Percentiles rank a stretch among this genome's conserved stretches.
Evolutionary conservation across 2,113 vertebrate genomes (phyloP).

Genomic region (Tragelaphus buxtoni): DNA sequence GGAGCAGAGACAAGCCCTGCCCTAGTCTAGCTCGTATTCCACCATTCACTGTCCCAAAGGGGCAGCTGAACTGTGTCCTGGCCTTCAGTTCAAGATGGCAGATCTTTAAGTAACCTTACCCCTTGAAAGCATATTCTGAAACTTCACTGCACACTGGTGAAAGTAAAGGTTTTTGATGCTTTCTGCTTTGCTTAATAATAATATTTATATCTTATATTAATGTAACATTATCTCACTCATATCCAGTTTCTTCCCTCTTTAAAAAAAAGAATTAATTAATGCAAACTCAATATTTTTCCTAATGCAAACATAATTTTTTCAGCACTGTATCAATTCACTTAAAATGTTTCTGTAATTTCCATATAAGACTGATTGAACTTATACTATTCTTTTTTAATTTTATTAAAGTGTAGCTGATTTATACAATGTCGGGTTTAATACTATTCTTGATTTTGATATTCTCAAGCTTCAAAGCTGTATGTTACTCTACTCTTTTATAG

Average conservation of each 20-base stretch:
- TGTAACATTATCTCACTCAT: not conserved
- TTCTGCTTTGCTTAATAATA: not conserved
- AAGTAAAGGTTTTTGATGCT: not conserved
- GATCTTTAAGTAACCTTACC: not conserved
- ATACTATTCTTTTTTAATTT: not conserved
- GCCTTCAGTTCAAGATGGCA: not conserved
- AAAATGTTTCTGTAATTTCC: not conserved
- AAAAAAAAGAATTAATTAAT: not conserved
- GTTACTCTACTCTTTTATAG: not conserved
- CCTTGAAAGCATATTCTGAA: not conserved
- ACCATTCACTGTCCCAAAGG: not conserved
- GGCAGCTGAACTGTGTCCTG: not conserved
- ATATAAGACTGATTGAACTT: not conserved
- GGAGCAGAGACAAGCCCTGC: not conserved
- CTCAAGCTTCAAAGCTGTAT: not conserved
- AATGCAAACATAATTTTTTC: not conserved
- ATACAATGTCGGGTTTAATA: not conserved
- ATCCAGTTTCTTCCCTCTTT: not conserved
- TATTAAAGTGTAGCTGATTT: not conserved
- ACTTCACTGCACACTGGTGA: not conserved
- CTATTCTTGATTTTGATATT: not conserved
- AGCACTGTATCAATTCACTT: not conserved
- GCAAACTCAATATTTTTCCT: not conserved
- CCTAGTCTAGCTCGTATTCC: not conserved
- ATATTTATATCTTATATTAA: not conserved